Evolutionary conservation across 1,140 invertebrate genomes (phyloP), one percentile per base, ranked within the genome.

Genomic region (Zaprionus gabonicus): DNA sequence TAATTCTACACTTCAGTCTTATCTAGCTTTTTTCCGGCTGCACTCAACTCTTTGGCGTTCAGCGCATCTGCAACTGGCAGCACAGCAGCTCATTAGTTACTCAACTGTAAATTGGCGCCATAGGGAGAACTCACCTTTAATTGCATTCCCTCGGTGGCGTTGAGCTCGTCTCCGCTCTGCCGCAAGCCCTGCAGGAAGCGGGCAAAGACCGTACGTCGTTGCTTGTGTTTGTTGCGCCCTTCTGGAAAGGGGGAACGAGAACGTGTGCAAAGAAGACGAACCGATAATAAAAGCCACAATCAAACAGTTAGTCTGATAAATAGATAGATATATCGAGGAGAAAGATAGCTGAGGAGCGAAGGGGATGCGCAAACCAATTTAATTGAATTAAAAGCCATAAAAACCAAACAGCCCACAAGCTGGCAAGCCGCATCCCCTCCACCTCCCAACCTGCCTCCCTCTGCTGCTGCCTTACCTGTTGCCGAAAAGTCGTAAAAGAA

Each of bases 401-500:
- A 88, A 88, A 69, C 31, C 71, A 80, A 88, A 90, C 66, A 86
- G 77, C 76, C 79, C 74, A 73, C 73, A 81, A 86, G 69, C 64
- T 75, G 71, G 60, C 64, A 56, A 63, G 63, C 72, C 78, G 44
- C 75, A 63, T 2, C 51, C 5, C 13, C 13, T 9, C 20, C n/a
- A n/a, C n/a, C n/a, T n/a, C n/a, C n/a, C n/a, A n/a, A n/a, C n/a
- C n/a, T n/a, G n/a, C n/a, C 38, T 41, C 34, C 10, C 34, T 27
- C 27, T 10, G 46, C 41, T 12, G n/a, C n/a, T n/a, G n/a, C n/a
- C 72, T 78, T 85, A 92, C 91, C 91, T 92, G 91, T 92, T 91
- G 91, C 91, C 73, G 91, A 91, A 68, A 92, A 92, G 73, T 92
- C 91, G 80, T 92, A 92, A 83, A 92, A 92, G 91, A 92, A 91